phyloP scores from a whole-genome alignment of 2,888 invertebrate genomes.

The Tipula unca region DNA sequence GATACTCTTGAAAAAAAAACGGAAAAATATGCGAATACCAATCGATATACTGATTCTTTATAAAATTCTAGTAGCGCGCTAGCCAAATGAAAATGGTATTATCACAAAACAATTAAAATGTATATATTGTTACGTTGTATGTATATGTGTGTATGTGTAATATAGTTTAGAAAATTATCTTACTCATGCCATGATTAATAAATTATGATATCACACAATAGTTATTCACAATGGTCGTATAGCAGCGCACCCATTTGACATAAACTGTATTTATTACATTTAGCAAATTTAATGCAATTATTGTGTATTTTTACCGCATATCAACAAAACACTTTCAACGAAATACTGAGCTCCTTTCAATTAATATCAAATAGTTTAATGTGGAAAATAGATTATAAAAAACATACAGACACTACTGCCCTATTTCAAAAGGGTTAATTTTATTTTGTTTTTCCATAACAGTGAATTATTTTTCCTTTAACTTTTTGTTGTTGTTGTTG shows the following conservation, averaged over 20 bases:
- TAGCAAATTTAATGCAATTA: not conserved
- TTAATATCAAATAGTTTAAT: too few species aligned
- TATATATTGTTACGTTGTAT: not conserved
- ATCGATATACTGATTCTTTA: slow-evolving; percentile 2
- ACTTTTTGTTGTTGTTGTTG: not conserved
- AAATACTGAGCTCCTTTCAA: too few species aligned
- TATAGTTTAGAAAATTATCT: not conserved
- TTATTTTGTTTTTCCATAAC: not conserved
- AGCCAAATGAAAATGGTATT: not conserved
- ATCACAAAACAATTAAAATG: not conserved
- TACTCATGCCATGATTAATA: not conserved
- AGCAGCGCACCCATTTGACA: not conserved
- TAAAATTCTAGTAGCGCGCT: not conserved
- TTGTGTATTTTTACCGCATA: not conserved
- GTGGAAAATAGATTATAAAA: too few species aligned
- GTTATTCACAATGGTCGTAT: not conserved
- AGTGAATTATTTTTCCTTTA: not conserved
- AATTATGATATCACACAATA: not conserved
- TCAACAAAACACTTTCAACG: not conserved
- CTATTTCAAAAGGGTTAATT: not conserved
- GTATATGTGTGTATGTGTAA: not conserved
- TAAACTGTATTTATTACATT: not conserved
- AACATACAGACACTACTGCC: not conserved
- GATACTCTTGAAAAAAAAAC: not conserved
- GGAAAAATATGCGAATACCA: not conserved